These are phyloP conservation scores for Ictalurus punctatus DNA, from an alignment of 2,113 vertebrate species.

Conservation along the genomic window DNA sequence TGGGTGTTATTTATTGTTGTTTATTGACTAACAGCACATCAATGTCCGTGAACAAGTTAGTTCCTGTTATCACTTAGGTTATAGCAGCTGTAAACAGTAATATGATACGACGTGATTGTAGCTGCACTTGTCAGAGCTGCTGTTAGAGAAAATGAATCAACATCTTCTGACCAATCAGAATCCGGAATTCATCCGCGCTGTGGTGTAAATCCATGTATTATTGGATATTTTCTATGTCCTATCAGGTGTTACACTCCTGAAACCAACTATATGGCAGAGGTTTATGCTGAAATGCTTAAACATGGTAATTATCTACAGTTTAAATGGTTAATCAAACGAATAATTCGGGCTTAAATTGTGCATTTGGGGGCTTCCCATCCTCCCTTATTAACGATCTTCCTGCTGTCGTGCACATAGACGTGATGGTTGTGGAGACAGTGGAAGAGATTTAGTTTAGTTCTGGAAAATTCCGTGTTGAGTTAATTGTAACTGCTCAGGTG, in stretches of 20 bases:
- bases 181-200: background rate
- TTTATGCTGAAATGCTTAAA: background rate
- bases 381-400: background rate
- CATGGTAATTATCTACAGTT: background rate
- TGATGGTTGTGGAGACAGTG: background rate
- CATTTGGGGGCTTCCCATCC: background rate
- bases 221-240: background rate
- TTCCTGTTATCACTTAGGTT: background rate
- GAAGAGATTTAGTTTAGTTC: background rate
- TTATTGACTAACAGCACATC: background rate
- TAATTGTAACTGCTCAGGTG: slow-evolving; percentile 3
- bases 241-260: background rate
- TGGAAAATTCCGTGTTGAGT: background rate
- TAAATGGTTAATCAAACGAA: background rate
- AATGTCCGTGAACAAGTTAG: background rate
- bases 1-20: background rate
- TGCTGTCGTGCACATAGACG: too few relatives aligned
- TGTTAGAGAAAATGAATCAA: background rate
- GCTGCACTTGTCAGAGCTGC: background rate
- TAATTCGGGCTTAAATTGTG: background rate
- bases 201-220: background rate
- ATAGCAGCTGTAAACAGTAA: background rate
- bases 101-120: background rate
- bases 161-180: background rate
- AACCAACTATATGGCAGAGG: background rate